These are phyloP conservation scores for Ageneiosus marmoratus DNA, from an alignment of 2,113 vertebrate species.

Conservation along the genomic window DNA sequence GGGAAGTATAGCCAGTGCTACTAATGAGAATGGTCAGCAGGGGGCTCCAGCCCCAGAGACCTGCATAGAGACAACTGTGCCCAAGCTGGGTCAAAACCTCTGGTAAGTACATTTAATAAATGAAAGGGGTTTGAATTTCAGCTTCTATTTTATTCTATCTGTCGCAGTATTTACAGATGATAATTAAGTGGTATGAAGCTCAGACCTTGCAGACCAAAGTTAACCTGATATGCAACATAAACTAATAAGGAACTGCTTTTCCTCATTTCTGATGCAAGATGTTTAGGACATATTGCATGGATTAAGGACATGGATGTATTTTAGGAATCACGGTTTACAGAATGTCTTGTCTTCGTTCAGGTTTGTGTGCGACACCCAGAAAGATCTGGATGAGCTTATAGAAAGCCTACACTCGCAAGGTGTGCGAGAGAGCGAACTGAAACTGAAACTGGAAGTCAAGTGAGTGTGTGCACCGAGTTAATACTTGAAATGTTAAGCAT, in stretches of 20 bases:
- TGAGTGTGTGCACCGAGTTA: constrained; percentile 58
- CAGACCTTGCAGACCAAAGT: not conserved
- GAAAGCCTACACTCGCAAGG: constrained; percentile 89
- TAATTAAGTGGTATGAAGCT: not conserved
- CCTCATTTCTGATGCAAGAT: not conserved
- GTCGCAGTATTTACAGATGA: not conserved
- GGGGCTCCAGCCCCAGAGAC: constrained; percentile 65
- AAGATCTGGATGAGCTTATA: constrained; percentile 88
- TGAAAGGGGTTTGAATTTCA: not conserved
- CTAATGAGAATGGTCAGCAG: constrained; percentile 69
- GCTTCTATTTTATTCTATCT: not conserved
- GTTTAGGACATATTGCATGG: not conserved
- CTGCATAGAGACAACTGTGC: constrained; percentile 83
- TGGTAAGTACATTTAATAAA: constrained; percentile 74
- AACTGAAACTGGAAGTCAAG: constrained; percentile 83
- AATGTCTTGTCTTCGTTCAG: constrained; percentile 62
- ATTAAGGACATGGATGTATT: not conserved
- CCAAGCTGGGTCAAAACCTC: constrained; percentile 95
- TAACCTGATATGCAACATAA: too few species aligned
- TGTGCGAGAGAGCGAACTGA: constrained; percentile 90
- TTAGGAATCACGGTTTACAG: not conserved
- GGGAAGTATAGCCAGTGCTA: constrained; percentile 65
- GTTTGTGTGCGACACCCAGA: constrained; percentile 88
- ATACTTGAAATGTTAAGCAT: not conserved
- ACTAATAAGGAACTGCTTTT: not conserved